Evolutionary conservation across 2,113 vertebrate species (phyloP).

Genomic region (Ifrita kowaldi): DNA sequence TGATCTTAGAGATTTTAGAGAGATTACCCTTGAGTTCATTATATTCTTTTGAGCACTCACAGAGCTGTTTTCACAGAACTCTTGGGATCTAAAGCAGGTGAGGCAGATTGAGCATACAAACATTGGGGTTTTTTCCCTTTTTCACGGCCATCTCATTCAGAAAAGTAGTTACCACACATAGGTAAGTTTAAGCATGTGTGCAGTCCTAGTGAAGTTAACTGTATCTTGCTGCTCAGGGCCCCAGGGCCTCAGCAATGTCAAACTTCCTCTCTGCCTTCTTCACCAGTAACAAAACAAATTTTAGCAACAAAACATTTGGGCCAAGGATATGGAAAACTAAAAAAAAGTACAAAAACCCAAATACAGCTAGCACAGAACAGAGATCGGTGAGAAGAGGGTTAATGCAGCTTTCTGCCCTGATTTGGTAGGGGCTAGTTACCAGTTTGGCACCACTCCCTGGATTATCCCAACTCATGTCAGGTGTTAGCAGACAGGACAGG

Average conservation of each 20-base stretch:
- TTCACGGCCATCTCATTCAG: background rate
- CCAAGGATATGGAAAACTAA: background rate
- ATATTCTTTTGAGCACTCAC: background rate
- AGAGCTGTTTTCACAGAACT: background rate
- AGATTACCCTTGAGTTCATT: background rate
- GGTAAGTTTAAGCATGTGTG: background rate
- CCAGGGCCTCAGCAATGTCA: background rate
- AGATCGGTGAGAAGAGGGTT: background rate
- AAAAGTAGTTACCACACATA: background rate
- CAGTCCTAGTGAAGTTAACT: background rate
- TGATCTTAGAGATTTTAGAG: background rate
- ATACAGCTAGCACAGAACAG: background rate
- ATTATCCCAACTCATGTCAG: background rate
- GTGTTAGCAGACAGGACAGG: background rate
- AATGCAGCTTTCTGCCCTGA: background rate
- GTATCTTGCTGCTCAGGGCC: background rate
- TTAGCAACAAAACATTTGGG: background rate
- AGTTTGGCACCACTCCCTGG: background rate
- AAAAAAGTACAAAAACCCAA: background rate
- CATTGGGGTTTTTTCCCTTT: background rate
- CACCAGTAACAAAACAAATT: background rate
- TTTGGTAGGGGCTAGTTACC: background rate
- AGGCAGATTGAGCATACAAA: background rate
- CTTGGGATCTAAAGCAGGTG: background rate
- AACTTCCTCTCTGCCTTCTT: background rate